Base-by-base conservation (phyloP, 2,113 vertebrate genomes). In the Monopterus albus region DNA sequence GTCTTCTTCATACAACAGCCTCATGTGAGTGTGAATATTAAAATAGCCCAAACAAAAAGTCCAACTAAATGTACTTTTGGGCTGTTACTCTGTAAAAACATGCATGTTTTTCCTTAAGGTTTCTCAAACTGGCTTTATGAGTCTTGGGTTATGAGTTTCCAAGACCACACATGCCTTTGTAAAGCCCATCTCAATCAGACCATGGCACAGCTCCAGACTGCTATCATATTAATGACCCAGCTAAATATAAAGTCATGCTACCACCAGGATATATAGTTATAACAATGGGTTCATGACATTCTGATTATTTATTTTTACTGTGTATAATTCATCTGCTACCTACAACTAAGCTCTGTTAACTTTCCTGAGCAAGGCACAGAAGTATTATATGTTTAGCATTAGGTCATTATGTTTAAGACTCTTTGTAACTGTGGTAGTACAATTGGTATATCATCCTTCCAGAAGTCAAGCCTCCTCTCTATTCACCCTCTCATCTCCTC, bases 111-210 rank as follows among this genome's bases (percentile, higher is more conserved):
- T 72, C 59, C 64, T 75, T 43, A 58, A 70, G 57, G 62, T 62
- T 75, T 69, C 50, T 58, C 21, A 9, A 64, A 75, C 61, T 84
- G 51, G 31, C 76, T 83, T 83, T 77, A 60, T 86, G 81, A 82
- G 75, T 79, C 64, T 60, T 5, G 17, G 53, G 76, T 88, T 89
- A 79, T 83, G 78, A 86, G 68, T 86, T 85, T 53, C 71, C 59
- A 75, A 59, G 81, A 85, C 79, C 81, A 84, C 83, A 85, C 81
- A 77, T 81, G 83, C 72, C 72, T 78, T 75, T 40, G 69, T 61
- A 85, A 89, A 87, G 61, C 81, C 69, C 20, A 40, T 84, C 70
- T 87, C 79, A 69, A 78, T 82, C 70, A 70, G 67, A 51, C 73
- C 25, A 45, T 59, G 65, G 80, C 63, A 17, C 68, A 36, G 14